Evolutionary conservation across 2,888 invertebrate species (phyloP).

Genomic region (Thelaira solivaga): DNA sequence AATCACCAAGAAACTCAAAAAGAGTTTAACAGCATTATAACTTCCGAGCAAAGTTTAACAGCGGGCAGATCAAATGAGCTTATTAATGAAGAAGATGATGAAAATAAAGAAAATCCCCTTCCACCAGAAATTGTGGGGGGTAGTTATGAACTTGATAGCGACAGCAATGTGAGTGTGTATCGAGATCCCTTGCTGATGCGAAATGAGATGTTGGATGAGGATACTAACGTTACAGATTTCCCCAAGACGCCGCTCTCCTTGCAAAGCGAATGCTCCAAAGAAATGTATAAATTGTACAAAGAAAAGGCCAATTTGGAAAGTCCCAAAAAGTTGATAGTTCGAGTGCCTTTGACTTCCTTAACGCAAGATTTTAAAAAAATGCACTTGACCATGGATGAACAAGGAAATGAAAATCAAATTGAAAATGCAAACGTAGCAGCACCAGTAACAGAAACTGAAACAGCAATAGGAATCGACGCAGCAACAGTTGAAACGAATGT

Average conservation of each 20-base stretch:
- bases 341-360: constrained; percentile 58
- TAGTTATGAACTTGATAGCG: constrained; percentile 25
- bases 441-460: too few species aligned
- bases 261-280: constrained; percentile 36
- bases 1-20: background rate
- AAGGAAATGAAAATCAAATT: constrained; percentile 3
- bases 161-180: constrained; percentile 37
- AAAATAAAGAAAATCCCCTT: constrained; percentile 47
- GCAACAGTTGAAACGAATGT: background rate
- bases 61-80: background rate
- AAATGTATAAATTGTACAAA: constrained; percentile 40
- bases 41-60: too few species aligned
- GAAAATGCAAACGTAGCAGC: background rate
- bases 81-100: constrained; percentile 9
- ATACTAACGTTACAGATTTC: constrained; percentile 22
- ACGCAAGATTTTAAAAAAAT: constrained; percentile 58
- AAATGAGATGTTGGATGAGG: constrained; percentile 34
- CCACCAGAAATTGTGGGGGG: background rate
- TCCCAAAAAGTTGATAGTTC: constrained; percentile 49
- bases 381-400: constrained; percentile 51
- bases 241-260: constrained; percentile 17
- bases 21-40: background rate
- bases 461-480: too few species aligned
- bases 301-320: constrained; percentile 36
- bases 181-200: constrained; percentile 30